These are phyloP conservation scores for Brachionus koreanus DNA, from an alignment of 1,140 invertebrate genomes.

Conservation along the genomic window DNA sequence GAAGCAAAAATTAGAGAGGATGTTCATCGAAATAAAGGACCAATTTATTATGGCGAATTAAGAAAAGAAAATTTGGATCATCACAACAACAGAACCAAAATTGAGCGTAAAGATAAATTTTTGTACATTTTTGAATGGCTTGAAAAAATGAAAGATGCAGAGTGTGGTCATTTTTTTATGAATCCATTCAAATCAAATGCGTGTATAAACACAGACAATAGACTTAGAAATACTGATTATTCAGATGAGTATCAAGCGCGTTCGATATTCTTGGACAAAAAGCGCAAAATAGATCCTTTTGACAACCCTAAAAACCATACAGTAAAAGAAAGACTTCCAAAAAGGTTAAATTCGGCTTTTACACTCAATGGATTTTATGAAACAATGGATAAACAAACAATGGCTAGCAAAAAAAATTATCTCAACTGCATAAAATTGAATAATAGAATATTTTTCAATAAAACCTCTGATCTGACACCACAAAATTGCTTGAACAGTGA, in stretches of 20 bases:
- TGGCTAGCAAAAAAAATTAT: slow-evolving; percentile 14
- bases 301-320: slow-evolving; percentile 9
- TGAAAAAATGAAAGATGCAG: background rate
- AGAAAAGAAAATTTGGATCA: background rate
- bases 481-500: background rate
- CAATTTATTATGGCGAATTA: slow-evolving; percentile 10
- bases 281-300: slow-evolving; percentile 28
- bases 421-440: background rate
- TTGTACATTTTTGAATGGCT: slow-evolving; percentile 33
- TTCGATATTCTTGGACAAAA: background rate
- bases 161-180: slow-evolving; percentile 22
- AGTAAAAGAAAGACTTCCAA: background rate
- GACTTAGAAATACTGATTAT: background rate
- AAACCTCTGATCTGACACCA: background rate
- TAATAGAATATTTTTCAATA: background rate
- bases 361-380: background rate
- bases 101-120: background rate
- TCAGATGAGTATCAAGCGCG: background rate
- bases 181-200: slow-evolving; percentile 13
- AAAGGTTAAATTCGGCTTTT: slow-evolving; percentile 13
- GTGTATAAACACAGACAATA: background rate
- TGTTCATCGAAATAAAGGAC: background rate
- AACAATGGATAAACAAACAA: background rate
- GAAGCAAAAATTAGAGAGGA: background rate
- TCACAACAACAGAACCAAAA: background rate